Percentiles rank a stretch among this genome's conserved stretches.
Conservation (phyloP, 2,888 invertebrate genomes). For the Lamellibrachia satsuma region DNA sequence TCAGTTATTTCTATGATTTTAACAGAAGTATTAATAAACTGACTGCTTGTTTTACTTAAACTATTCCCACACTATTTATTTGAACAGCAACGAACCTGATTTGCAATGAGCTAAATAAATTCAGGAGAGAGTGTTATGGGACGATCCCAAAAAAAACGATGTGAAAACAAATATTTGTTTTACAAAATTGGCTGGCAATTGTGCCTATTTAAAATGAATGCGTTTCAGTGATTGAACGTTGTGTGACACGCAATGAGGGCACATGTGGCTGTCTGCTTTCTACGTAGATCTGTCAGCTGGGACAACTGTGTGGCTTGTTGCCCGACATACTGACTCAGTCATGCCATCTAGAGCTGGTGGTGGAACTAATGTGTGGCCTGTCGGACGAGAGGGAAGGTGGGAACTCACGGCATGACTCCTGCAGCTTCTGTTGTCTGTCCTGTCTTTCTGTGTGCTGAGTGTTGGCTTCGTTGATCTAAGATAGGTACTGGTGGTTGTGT, state of each 20-base stretch:
- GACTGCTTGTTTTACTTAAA: too few relatives aligned
- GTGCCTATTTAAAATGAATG: too few relatives aligned
- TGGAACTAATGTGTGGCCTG: constrained; percentile 90
- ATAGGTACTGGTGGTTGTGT: neutral
- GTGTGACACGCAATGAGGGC: neutral
- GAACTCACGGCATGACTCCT: constrained; percentile 23
- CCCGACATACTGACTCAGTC: constrained; percentile 81
- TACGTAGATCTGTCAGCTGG: constrained; percentile 80
- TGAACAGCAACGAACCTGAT: too few relatives aligned
- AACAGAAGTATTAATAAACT: too few relatives aligned
- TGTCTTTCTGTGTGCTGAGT: neutral
- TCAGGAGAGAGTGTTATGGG: too few relatives aligned
- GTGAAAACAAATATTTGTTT: too few relatives aligned
- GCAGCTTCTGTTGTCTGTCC: neutral
- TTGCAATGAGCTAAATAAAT: too few relatives aligned
- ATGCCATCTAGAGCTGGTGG: constrained; percentile 88
- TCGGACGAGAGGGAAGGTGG: constrained; percentile 29
- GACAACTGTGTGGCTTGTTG: constrained; percentile 88
- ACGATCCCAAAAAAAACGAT: too few relatives aligned
- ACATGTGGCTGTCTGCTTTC: neutral
- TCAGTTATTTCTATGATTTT: too few relatives aligned
- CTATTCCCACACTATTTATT: too few relatives aligned
- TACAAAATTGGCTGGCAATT: too few relatives aligned
- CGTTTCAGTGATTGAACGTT: neutral
- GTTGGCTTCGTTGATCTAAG: neutral